Base-by-base conservation (phyloP, 2,113 vertebrate species). In the Anhinga rufa region DNA sequence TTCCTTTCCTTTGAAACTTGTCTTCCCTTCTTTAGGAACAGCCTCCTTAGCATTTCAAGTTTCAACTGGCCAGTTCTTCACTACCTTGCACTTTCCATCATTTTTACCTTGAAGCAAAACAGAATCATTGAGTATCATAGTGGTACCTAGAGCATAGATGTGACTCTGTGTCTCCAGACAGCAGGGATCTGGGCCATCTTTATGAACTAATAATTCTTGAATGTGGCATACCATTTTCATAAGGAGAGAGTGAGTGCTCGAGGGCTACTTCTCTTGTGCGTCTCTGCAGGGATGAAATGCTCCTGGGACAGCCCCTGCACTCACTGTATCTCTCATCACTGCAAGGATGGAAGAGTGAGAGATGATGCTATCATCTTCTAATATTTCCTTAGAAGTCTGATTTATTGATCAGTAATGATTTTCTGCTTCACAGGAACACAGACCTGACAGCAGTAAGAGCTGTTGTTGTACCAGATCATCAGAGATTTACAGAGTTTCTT, bases 371-470 rank as follows among this genome's bases (percentile, higher is more conserved):
- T 85, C 81, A 57, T 74, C 61, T 90, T 88, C 42, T 54, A 79
- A 2, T 66, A 92, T 80, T 90, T 90, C 79, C 68, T 58, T 51
- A 62, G 32, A 65, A 93, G 46, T 29, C n/a, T 83, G 75, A 93
- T 95, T 96, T 93, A 92, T 88, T 74, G 75, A 88, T 92, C 51
- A 62, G 58, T 70, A 87, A 90, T 82, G 70, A 86, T 93, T 92
- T 95, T 85, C 87, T 90, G 70, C 66, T 93, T 92, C 66, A 19
- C 42, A n/a, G 58, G 28, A 90, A 17, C 51, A 80, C 38, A 48
- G 54, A 80, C 31, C 62, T 91, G 78, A 70, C 70, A 92, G 38
- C 62, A 83, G 11, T 77, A 95, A 54, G 78, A 90, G 71, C 40
- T 85, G 61, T 14, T 96, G 28, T 83, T 91, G 93, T 36, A 86